These are phyloP conservation scores for Syngnathus rostellatus DNA, from an alignment of 2,797 vertebrate genomes.

Conservation along the genomic window DNA sequence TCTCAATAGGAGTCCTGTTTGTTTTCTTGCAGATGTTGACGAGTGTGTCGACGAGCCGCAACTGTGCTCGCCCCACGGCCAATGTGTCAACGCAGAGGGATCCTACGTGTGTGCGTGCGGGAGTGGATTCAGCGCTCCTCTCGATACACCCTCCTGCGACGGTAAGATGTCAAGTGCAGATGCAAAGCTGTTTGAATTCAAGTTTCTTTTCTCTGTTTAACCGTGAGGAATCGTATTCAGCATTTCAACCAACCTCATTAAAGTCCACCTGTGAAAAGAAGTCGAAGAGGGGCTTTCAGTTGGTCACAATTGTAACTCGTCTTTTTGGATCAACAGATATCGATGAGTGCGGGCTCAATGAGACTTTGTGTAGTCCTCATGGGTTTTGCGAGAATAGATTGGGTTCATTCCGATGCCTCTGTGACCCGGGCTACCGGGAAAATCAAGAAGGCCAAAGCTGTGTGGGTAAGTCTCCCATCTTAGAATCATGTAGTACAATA, in stretches of 20 bases:
- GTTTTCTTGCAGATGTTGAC: constrained; percentile 75
- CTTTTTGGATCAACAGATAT: constrained; percentile 72
- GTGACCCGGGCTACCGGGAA: constrained; percentile 87
- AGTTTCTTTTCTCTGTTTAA: not conserved
- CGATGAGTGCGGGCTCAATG: constrained; percentile 82
- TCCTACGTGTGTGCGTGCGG: constrained; percentile 84
- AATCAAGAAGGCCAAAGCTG: constrained; percentile 76
- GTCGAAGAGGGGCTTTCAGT: too few relatives aligned
- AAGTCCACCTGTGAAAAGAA: too few relatives aligned
- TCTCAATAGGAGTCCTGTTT: constrained; percentile 7
- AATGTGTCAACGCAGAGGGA: constrained; percentile 85
- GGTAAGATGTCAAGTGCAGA: constrained; percentile 63
- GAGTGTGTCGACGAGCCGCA: constrained; percentile 80
- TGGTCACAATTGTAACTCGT: too few relatives aligned
- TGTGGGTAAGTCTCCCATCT: constrained; percentile 71
- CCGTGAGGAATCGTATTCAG: not conserved
- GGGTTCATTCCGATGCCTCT: constrained; percentile 87
- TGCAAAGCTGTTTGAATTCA: not conserved
- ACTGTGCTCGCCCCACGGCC: constrained; percentile 75
- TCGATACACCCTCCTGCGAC: constrained; percentile 72
- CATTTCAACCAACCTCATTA: not conserved
- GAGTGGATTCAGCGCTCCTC: constrained; percentile 74
- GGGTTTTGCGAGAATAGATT: constrained; percentile 88
- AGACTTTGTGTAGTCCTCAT: constrained; percentile 77
- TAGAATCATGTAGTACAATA: not conserved